Percentiles rank a stretch among this genome's conserved stretches.
These are phyloP conservation scores for Parotia lawesii DNA, from an alignment of 2,113 vertebrate genomes.

Conservation along the genomic window DNA sequence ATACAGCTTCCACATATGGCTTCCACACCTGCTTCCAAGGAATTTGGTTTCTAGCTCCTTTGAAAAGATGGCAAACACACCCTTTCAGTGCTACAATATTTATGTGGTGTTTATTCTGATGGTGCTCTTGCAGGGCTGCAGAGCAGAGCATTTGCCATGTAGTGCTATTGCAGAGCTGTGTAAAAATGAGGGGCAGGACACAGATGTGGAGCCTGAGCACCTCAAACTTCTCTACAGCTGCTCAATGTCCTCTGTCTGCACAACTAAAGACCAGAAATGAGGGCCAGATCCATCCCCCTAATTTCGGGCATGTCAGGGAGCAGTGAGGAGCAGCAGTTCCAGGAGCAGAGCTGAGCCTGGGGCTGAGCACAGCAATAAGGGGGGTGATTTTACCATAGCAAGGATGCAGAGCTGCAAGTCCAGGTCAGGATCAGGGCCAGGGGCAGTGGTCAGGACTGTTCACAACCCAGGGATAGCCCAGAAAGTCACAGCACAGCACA, in stretches of 20 bases:
- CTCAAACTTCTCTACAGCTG: background rate
- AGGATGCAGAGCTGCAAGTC: background rate
- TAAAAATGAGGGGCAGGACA: background rate
- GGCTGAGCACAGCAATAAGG: rapidly evolving
- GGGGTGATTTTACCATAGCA: background rate
- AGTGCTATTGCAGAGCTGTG: background rate
- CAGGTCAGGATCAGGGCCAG: background rate
- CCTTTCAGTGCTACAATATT: background rate
- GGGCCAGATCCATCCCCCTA: background rate
- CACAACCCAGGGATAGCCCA: too few relatives aligned
- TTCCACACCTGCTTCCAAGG: background rate
- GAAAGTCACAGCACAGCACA: background rate
- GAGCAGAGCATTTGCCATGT: background rate
- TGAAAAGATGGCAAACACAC: background rate
- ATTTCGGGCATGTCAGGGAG: background rate
- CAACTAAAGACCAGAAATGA: background rate
- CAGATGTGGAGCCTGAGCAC: rapidly evolving
- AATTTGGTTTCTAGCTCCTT: background rate
- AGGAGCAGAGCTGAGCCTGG: background rate
- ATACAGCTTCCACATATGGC: rapidly evolving
- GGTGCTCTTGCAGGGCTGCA: background rate
- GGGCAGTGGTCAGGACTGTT: background rate
- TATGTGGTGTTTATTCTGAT: too few relatives aligned
- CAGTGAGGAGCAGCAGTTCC: background rate
- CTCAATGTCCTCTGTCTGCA: background rate